Base-by-base conservation (phyloP, 2,113 vertebrate species). In the Sardina pilchardus region DNA sequence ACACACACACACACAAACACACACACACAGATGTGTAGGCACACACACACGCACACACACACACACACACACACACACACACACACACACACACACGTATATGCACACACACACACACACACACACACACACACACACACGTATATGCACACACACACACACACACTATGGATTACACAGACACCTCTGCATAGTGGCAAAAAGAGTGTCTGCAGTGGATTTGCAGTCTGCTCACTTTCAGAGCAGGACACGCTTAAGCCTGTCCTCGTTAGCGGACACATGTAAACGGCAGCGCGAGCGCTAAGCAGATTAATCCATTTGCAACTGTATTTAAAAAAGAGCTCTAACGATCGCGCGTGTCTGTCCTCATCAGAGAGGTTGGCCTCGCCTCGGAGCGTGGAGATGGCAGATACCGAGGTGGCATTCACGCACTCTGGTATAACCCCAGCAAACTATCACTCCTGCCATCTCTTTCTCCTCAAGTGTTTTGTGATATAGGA, bases 291-390 rank as follows among this genome's bases (percentile, higher is more conserved):
- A 71, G 82, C 47, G 85, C 21, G 39, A 16, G 24, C 26, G 81
- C 1, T 71, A n/a, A 26, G 81, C 59, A 9, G 17, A 81, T 89
- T 84, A 87, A 84, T 84, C 82, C 78, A 86, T 86, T 82, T 85
- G 44, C 44, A 87, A 53, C 67, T 83, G 87, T 88, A 88, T 85
- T 88, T 90, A 90, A 82, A 85, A 45, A 24, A 34, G 26, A 71
- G 7, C 63, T 34, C 63, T 71, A 34, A 24, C 21, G 53, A 59
- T 59, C 53, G 19, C 21, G 6, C 3, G 7, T 9, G 34, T 3
- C 63, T 71, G 63, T 16, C 63, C 12, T 16, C 8, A 26, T 14
- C n/a, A 30, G 30, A 16, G 26, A 71, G 63, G 7, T 71, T 34
- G 6, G 26, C 7, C 10, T 71, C n/a, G 4, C 1, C 14, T 50